Conservation (phyloP, 2,797 vertebrate species). For the Pseudochromis fuscus region DNA sequence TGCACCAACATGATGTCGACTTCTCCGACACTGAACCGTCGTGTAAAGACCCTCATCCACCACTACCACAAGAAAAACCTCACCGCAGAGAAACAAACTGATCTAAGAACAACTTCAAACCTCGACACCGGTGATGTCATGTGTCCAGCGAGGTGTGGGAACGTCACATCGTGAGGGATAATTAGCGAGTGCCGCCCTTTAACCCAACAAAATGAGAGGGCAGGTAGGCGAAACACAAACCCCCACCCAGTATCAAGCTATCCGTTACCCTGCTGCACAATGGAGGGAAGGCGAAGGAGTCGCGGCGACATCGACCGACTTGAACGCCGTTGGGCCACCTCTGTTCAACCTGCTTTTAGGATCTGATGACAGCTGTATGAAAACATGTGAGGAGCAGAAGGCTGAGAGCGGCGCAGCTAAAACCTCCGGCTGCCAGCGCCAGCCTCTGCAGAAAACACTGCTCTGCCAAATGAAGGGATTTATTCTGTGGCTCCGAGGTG, state of each 20-base stretch:
- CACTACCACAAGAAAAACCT: neutral
- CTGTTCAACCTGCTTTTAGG: conserved; percentile 39
- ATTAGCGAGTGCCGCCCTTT: neutral
- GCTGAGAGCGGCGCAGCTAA: conserved; percentile 25
- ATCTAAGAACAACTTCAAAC: neutral
- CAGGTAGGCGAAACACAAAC: neutral
- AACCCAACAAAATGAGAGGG: neutral
- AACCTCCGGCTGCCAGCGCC: conserved; percentile 9
- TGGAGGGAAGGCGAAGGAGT: neutral
- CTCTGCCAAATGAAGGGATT: conserved; percentile 56
- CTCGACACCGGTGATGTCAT: neutral
- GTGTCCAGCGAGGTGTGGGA: neutral
- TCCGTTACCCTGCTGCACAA: conserved; percentile 19
- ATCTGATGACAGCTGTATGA: conserved; percentile 44
- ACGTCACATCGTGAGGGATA: conserved; percentile 1
- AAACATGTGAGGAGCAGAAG: conserved; percentile 50
- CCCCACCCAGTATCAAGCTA: conserved; percentile 25
- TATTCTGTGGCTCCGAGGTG: conserved; percentile 30
- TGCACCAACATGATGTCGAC: too few relatives aligned
- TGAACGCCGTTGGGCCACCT: neutral
- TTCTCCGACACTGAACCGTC: too few relatives aligned
- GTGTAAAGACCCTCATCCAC: too few relatives aligned
- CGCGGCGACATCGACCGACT: neutral
- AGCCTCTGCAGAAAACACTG: conserved; percentile 18
- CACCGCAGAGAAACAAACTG: neutral